Evolutionary conservation across 2,113 vertebrate genomes (phyloP).

Genomic region (Psammodynastes pulverulentus): DNA sequence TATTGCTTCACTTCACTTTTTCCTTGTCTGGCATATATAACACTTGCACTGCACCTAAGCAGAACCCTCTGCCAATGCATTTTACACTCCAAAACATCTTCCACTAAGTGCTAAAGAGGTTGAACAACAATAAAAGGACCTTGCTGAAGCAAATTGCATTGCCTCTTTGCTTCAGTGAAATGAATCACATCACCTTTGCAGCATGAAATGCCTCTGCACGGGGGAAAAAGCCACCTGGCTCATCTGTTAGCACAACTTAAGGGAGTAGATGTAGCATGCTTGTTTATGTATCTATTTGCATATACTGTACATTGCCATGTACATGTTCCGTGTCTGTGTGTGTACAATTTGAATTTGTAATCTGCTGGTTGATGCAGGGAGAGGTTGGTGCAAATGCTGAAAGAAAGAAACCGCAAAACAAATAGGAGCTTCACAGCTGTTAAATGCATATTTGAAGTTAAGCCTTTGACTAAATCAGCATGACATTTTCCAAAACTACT

Average conservation of each 20-base stretch:
- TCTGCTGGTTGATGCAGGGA: neutral
- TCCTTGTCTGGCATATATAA: neutral
- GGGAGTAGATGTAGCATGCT: neutral
- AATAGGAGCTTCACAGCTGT: neutral
- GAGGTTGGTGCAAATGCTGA: neutral
- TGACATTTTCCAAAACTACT: neutral
- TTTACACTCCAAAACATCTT: neutral
- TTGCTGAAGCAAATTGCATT: neutral
- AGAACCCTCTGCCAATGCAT: neutral
- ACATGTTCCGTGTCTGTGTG: neutral
- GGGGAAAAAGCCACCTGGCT: neutral
- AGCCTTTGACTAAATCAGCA: neutral
- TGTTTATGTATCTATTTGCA: neutral
- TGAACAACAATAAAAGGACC: neutral
- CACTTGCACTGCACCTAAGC: neutral
- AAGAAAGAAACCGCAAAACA: neutral
- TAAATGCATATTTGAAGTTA: neutral
- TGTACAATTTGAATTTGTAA: neutral
- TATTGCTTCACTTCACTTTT: neutral
- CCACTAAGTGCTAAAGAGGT: neutral
- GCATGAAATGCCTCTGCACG: neutral
- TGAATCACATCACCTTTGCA: neutral
- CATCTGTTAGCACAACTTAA: neutral
- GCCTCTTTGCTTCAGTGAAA: neutral
- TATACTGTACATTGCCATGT: neutral